Evolutionary conservation across 2,888 invertebrate species (phyloP), one percentile per base, ranked within the genome.

Genomic region (Scelioninae gen. 1): DNA sequence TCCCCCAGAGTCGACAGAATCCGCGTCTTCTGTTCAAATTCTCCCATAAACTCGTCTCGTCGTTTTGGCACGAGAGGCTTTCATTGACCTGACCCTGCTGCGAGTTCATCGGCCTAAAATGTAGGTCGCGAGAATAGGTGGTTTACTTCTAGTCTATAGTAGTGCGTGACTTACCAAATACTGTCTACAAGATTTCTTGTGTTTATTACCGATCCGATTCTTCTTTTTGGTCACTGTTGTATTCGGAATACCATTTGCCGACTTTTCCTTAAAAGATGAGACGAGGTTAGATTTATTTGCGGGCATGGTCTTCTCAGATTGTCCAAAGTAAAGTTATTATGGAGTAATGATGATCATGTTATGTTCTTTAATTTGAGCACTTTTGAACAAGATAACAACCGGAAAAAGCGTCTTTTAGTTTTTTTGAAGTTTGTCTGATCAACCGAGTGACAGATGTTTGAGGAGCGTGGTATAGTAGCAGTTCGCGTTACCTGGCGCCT

Each of bases 121-220:
- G 15, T 81, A 81, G 81, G 81, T 81, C 81, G 66, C 53, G 53
- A 9, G n/a, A 89, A 90, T 90, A 23, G 23, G 23, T 23, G 23
- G 23, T 23, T 23, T 23, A 23, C 23, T 2, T 23, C 23, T 23
- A 23, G 23, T 23, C 23, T 23, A 23, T 23, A 23, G 2, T 23
- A 2, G 23, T 23, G 23, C 23, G 23, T 23, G 23, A 90, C 91
- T 91, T 87, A 91, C 91, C 91, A 91, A 87, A 85, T 91, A 89
- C 84, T 90, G 90, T 83, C 87, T 87, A 87, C 90, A 89, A 88
- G 89, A 88, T 86, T 86, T 90, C 88, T 90, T 91, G 87, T 89
- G 90, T 87, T 91, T 91, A 86, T 88, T 88, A 84, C 88, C 85
- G 86, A 85, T 82, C 47, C 91, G 87, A 82, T 90, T 90, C 87